Evolutionary conservation across 1,140 invertebrate species (phyloP).

Genomic region (Harlomillsia oculata): DNA sequence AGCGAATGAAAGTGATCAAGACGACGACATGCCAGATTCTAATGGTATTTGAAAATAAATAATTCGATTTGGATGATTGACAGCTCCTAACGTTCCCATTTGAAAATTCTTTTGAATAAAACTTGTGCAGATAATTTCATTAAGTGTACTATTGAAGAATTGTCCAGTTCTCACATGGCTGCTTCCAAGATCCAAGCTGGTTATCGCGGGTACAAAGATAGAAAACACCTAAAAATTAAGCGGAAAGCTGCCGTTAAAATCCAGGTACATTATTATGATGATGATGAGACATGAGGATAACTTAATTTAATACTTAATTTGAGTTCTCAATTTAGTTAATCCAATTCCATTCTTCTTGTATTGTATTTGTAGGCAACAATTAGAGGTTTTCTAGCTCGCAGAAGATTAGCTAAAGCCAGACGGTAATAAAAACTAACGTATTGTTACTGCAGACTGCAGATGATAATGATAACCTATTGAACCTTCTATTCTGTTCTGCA

Average conservation of each 20-base stretch:
- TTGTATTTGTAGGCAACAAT: constrained; percentile 45
- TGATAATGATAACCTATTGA: background rate
- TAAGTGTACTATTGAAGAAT: background rate
- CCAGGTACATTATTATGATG: constrained; percentile 40
- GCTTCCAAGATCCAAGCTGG: constrained; percentile 43
- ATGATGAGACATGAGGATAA: too few relatives aligned
- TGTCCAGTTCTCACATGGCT: constrained; percentile 48
- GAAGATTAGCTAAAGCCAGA: constrained; percentile 41
- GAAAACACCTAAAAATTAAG: constrained; percentile 39
- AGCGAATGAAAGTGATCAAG: too few relatives aligned
- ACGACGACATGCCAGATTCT: too few relatives aligned
- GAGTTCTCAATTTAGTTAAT: background rate
- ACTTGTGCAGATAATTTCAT: too few relatives aligned
- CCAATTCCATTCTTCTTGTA: background rate
- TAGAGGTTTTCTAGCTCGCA: constrained; percentile 57
- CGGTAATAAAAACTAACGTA: background rate
- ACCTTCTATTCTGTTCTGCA: background rate
- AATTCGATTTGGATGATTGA: too few relatives aligned
- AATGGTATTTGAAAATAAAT: too few relatives aligned
- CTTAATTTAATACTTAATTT: background rate
- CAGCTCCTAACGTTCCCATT: too few relatives aligned
- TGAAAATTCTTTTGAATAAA: too few relatives aligned
- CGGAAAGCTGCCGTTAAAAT: constrained; percentile 61
- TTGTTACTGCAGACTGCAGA: background rate
- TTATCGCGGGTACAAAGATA: constrained; percentile 41